Evolutionary conservation across 2,888 invertebrate species (phyloP).

Genomic region (Rutpela maculata): DNA sequence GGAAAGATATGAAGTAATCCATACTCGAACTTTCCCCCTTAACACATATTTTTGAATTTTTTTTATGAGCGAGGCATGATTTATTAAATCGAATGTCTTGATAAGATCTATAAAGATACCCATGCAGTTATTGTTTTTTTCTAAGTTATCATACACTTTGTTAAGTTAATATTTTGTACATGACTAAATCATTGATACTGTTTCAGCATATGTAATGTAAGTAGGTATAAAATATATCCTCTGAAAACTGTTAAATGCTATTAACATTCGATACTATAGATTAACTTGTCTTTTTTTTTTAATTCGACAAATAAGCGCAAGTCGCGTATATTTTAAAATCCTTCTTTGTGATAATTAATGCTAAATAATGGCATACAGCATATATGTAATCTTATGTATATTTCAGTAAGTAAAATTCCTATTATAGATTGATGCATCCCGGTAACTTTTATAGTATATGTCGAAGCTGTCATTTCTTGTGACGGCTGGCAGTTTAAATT

Average conservation of each 20-base stretch:
- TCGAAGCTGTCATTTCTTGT: conserved; percentile 53
- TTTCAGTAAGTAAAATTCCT: conserved; percentile 18
- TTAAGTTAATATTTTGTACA: no score
- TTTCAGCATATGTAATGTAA: no score
- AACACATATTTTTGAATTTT: no score
- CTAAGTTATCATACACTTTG: no score
- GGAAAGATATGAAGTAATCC: no score
- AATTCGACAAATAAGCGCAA: background rate
- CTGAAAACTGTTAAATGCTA: background rate
- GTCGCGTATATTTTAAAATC: background rate
- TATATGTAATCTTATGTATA: conserved; percentile 2
- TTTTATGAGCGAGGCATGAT: no score
- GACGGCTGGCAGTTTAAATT: conserved; percentile 65
- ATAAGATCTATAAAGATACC: no score
- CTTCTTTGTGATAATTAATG: conserved; percentile 20
- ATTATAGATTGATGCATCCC: conserved; percentile 35
- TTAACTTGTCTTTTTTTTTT: conserved; percentile 1
- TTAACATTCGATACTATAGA: background rate
- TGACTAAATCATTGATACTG: no score
- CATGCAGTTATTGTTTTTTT: no score
- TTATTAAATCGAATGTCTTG: no score
- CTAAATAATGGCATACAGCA: conserved; percentile 21
- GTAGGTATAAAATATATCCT: no score
- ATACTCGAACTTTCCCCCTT: no score
- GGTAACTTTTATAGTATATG: conserved; percentile 42